phyloP scores from a whole-genome alignment of 2,797 vertebrate species.

The Poecilia wingei region DNA sequence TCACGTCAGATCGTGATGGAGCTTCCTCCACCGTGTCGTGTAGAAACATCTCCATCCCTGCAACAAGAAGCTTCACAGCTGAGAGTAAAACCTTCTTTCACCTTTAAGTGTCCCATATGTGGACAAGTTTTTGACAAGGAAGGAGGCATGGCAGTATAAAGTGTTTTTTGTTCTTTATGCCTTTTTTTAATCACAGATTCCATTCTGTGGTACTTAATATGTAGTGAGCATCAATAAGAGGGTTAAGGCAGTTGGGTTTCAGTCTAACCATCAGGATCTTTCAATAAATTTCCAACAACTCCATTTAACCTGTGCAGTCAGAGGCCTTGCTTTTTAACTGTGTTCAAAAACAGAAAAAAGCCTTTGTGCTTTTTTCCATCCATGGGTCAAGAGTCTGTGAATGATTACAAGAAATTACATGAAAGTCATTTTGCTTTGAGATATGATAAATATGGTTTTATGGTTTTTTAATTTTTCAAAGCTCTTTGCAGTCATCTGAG shows the following conservation, averaged over 20 bases:
- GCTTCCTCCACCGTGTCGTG: not conserved
- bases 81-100: not conserved
- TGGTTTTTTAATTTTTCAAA: not conserved
- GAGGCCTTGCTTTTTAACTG: not conserved
- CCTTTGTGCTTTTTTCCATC: not conserved
- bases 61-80: not conserved
- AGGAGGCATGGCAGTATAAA: not conserved
- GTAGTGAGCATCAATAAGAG: not conserved
- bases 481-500: not conserved
- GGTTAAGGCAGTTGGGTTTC: not conserved
- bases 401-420: not conserved
- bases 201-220: not conserved
- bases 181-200: not conserved
- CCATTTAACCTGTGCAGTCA: not conserved
- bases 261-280: not conserved
- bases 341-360: not conserved
- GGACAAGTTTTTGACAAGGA: not conserved
- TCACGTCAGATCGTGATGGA: not conserved
- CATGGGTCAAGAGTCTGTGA: not conserved
- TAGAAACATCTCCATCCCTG: not conserved
- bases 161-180: not conserved
- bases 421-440: not conserved
- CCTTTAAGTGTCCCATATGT: not conserved
- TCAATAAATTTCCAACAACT: not conserved
- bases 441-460: not conserved